Evolutionary conservation across 92 coral and sea anemone genomes (phyloP).

Genomic region (Ricordea florida): DNA sequence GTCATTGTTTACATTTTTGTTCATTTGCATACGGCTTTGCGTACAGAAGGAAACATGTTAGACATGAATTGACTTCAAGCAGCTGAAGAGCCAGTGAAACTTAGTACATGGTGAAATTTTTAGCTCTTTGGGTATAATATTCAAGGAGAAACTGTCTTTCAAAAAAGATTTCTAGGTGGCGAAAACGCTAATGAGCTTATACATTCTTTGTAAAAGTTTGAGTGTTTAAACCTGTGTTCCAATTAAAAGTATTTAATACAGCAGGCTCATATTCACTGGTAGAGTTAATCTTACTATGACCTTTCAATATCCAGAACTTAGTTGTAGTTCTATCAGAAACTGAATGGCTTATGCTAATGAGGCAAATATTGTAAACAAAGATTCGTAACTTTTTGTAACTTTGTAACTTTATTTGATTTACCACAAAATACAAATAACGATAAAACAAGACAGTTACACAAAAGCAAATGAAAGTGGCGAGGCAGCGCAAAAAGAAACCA

Average conservation of each 20-base stretch:
- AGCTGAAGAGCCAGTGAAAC: not conserved
- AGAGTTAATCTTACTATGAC: not conserved
- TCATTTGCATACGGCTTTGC: not conserved
- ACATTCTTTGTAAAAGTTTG: not conserved
- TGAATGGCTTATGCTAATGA: not conserved
- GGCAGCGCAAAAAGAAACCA: too few species aligned
- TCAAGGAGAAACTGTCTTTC: not conserved
- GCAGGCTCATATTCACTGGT: not conserved
- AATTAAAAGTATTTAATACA: too few species aligned
- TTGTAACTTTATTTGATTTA: too few species aligned
- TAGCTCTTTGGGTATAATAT: constrained; percentile 1
- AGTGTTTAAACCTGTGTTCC: too few species aligned
- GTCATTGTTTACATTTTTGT: not conserved
- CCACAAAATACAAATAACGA: too few species aligned
- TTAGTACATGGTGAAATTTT: not conserved
- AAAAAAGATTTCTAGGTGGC: not conserved
- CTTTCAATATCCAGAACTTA: not conserved
- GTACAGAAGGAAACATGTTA: not conserved
- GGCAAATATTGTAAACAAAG: constrained; percentile 4
- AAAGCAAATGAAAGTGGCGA: too few species aligned
- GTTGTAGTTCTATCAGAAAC: not conserved
- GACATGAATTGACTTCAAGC: not conserved
- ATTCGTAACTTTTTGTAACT: too few species aligned
- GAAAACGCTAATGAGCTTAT: not conserved
- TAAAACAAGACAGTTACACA: too few species aligned